phyloP scores from a whole-genome alignment of 2,113 vertebrate species.

The Epinephelus lanceolatus region DNA sequence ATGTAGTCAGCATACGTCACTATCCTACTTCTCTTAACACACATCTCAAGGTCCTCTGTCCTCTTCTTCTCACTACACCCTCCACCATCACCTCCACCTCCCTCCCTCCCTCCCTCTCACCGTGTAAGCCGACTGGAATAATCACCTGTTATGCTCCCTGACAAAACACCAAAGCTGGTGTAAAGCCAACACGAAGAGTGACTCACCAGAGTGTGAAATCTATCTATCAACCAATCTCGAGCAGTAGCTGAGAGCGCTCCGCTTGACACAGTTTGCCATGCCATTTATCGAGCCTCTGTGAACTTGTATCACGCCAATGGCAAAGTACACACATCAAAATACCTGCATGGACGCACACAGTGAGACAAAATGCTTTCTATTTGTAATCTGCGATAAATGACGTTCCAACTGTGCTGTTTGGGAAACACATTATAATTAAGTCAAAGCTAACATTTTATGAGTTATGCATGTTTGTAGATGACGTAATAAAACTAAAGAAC shows the following conservation, averaged over 20 bases:
- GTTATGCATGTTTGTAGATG: constrained; percentile 3
- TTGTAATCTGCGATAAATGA: constrained; percentile 10
- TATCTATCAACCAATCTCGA: constrained; percentile 70
- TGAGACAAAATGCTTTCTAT: constrained; percentile 4
- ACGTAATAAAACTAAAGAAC: background rate
- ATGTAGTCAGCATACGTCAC: background rate
- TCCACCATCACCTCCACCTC: background rate
- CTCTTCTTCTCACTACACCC: background rate
- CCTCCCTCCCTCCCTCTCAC: background rate
- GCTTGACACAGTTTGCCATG: constrained; percentile 56
- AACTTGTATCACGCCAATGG: constrained; percentile 21
- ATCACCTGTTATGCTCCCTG: constrained; percentile 77
- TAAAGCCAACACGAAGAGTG: constrained; percentile 59
- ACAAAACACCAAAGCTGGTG: constrained; percentile 72
- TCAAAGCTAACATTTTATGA: background rate
- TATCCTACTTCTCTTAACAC: background rate
- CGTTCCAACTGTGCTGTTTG: background rate
- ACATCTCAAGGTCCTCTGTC: background rate
- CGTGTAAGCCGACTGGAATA: constrained; percentile 72
- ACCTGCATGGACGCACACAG: constrained; percentile 9
- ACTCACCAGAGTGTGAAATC: constrained; percentile 76
- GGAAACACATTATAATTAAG: constrained; percentile 26
- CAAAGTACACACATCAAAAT: constrained; percentile 36
- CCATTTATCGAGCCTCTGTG: constrained; percentile 51
- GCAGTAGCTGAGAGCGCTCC: constrained; percentile 40